phyloP scores from a whole-genome alignment of 2,888 invertebrate species.

The Synanthedon tipuliformis region DNA sequence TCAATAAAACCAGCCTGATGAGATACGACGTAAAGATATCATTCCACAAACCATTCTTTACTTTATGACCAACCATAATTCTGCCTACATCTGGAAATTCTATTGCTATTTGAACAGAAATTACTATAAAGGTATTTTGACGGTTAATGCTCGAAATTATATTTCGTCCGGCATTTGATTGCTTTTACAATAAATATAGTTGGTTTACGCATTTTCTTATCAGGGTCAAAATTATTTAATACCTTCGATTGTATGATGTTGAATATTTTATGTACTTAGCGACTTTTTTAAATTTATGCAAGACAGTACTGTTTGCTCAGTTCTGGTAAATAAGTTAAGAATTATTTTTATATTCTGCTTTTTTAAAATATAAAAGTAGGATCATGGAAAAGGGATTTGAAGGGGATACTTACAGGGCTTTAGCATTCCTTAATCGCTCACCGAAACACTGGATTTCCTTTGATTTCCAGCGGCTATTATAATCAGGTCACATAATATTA shows the following conservation, averaged over 20 bases:
- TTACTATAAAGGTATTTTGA: constrained; percentile 18
- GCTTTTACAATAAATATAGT: constrained; percentile 13
- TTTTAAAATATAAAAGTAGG: too few relatives aligned
- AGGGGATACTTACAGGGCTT: too few relatives aligned
- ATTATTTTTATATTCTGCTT: too few relatives aligned
- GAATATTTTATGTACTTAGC: not conserved
- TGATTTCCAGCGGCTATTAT: too few relatives aligned
- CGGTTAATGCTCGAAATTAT: constrained; percentile 19
- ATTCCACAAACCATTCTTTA: constrained; percentile 28
- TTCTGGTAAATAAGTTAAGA: too few relatives aligned
- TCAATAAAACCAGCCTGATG: constrained; percentile 35
- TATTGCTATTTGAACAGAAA: constrained; percentile 11
- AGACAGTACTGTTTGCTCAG: too few relatives aligned
- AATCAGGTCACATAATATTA: too few relatives aligned
- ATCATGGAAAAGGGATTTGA: too few relatives aligned
- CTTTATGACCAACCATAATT: constrained; percentile 31
- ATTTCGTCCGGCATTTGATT: constrained; percentile 10
- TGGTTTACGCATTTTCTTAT: constrained; percentile 8
- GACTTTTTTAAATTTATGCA: too few relatives aligned
- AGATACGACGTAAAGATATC: constrained; percentile 33
- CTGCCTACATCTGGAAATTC: constrained; percentile 14
- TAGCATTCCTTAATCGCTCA: too few relatives aligned
- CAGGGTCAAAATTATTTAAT: constrained; percentile 3
- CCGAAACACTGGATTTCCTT: too few relatives aligned
- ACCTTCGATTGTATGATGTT: constrained; percentile 1